A percentile compares a stretch with the other conserved stretches of the same genome.
phyloP scores from a whole-genome alignment of 2,113 vertebrate genomes.

The Entomyzon cyanotis region DNA sequence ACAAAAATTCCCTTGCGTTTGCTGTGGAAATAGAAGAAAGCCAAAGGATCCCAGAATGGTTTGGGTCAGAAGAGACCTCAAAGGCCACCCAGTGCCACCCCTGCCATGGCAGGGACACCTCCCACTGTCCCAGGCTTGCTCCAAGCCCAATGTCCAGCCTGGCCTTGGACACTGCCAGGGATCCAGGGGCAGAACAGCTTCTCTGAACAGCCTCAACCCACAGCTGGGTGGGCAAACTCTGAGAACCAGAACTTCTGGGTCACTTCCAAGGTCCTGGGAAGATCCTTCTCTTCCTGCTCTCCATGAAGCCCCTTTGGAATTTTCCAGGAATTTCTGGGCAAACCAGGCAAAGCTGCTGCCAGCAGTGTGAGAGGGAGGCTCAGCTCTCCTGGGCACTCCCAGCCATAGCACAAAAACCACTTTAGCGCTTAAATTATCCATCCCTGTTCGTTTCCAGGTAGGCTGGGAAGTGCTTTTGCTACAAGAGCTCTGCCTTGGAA shows the following conservation, averaged over 20 bases:
- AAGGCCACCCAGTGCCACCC: background rate
- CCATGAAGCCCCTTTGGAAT: background rate
- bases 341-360: background rate
- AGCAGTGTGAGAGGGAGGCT: background rate
- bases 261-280: background rate
- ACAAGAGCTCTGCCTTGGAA: background rate
- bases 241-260: background rate
- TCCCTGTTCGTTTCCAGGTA: background rate
- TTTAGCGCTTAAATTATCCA: background rate
- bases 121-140: background rate
- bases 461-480: background rate
- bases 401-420: background rate
- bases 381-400: background rate
- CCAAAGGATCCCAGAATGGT: background rate
- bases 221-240: accelerated
- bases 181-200: background rate
- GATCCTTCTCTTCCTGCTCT: no score
- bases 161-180: background rate
- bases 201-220: background rate
- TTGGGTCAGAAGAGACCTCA: background rate
- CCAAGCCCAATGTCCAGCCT: background rate
- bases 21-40: background rate
- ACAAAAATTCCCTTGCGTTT: background rate
- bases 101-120: background rate
- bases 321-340: background rate